Evolutionary conservation across 2,113 vertebrate species (phyloP).

Genomic region (Clarias gariepinus): DNA sequence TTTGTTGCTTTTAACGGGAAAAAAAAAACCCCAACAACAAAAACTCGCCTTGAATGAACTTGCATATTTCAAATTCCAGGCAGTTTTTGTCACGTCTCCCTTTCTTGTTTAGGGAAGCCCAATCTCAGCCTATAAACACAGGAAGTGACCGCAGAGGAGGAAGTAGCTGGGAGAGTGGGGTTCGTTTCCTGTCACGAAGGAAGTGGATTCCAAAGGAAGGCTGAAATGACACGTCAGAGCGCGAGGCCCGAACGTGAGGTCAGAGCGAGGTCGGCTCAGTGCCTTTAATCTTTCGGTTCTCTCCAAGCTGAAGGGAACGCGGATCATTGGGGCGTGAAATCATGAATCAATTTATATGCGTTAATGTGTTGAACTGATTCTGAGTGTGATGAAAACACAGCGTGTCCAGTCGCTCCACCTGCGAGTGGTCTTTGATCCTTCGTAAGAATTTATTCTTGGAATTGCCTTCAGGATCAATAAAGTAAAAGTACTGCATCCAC

Average conservation of each 20-base stretch:
- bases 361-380: too few species aligned
- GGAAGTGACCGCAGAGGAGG: constrained; percentile 33
- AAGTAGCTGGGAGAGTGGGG: constrained; percentile 12
- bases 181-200: constrained; percentile 50
- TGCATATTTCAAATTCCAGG: constrained; percentile 34
- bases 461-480: too few species aligned
- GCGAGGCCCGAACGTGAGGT: constrained; percentile 36
- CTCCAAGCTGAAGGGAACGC: constrained; percentile 14
- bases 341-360: not conserved
- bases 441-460: too few species aligned
- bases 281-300: constrained; percentile 17
- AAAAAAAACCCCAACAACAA: not conserved
- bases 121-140: constrained; percentile 38
- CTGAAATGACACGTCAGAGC: constrained; percentile 19
- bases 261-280: constrained; percentile 2
- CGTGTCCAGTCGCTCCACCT: too few species aligned
- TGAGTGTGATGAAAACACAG: too few species aligned
- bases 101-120: constrained; percentile 41
- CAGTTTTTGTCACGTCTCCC: not conserved
- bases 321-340: constrained; percentile 31
- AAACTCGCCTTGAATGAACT: constrained; percentile 1
- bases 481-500: too few species aligned
- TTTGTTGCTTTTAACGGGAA: not conserved
- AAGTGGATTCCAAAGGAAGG: constrained; percentile 40
- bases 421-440: too few species aligned